These are phyloP conservation scores for Sebastes trivittatus DNA, from an alignment of 2,797 vertebrate genomes.

Conservation along the genomic window DNA sequence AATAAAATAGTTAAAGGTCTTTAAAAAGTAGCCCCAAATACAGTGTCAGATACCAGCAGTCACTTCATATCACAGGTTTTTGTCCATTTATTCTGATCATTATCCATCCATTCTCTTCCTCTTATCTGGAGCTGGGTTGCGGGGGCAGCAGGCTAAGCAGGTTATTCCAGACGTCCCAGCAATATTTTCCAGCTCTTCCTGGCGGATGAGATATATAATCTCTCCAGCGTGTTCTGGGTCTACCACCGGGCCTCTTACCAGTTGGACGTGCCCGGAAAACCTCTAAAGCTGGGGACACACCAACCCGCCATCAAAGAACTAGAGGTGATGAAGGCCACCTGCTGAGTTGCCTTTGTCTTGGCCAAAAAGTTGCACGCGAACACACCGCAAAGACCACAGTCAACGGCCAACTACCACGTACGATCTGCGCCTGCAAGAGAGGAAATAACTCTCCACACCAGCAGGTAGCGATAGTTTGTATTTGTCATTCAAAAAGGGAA, in stretches of 20 bases:
- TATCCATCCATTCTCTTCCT: background rate
- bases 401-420: too few species aligned
- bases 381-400: too few species aligned
- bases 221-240: background rate
- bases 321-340: too few species aligned
- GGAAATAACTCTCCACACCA: too few species aligned
- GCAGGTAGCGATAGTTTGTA: too few species aligned
- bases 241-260: background rate
- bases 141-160: too few species aligned
- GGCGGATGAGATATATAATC: background rate
- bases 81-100: background rate
- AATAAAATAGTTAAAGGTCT: background rate
- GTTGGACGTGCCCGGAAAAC: background rate
- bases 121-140: background rate
- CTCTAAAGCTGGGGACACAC: background rate
- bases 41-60: background rate
- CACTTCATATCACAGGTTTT: background rate
- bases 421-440: too few species aligned
- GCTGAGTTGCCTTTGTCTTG: too few species aligned
- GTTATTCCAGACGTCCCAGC: background rate
- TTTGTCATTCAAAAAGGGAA: too few species aligned
- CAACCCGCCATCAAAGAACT: too few species aligned
- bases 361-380: too few species aligned
- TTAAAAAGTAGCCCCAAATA: background rate
- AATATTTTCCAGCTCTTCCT: background rate